Conservation (phyloP, 2,113 vertebrate species). For the Silurus glanis region DNA sequence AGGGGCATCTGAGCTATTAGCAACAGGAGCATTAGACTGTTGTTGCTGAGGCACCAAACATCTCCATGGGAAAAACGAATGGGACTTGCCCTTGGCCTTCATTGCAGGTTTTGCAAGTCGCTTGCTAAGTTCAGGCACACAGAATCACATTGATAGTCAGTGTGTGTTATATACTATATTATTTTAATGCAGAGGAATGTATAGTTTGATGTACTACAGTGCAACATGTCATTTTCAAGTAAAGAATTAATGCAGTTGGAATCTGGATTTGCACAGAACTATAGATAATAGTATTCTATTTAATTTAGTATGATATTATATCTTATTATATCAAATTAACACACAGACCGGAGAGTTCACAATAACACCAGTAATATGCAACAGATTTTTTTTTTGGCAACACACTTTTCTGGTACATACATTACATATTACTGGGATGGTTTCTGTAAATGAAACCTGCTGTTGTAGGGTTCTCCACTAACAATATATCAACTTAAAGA, state of each 20-base stretch:
- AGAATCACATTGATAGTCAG: background rate
- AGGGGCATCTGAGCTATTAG: constrained; percentile 65
- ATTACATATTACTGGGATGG: background rate
- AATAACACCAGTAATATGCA: background rate
- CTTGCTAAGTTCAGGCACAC: background rate
- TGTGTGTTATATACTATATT: background rate
- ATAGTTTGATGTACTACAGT: constrained; percentile 1
- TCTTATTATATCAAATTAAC: background rate
- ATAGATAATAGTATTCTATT: background rate
- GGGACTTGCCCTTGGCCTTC: constrained; percentile 41
- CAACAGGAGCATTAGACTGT: constrained; percentile 55
- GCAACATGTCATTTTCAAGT: background rate
- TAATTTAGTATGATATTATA: background rate
- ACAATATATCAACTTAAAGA: background rate
- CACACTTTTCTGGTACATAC: background rate
- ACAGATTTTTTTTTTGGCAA: background rate
- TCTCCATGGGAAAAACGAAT: constrained; percentile 53
- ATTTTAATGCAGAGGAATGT: background rate
- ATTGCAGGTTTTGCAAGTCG: background rate
- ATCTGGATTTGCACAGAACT: background rate
- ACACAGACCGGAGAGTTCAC: background rate
- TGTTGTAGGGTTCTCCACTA: background rate
- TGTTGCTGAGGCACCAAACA: constrained; percentile 44
- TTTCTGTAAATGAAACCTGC: background rate
- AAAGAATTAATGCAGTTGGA: constrained; percentile 14